Evolutionary conservation across 2,797 vertebrate species (phyloP).

Genomic region (Gambusia yucatana): DNA sequence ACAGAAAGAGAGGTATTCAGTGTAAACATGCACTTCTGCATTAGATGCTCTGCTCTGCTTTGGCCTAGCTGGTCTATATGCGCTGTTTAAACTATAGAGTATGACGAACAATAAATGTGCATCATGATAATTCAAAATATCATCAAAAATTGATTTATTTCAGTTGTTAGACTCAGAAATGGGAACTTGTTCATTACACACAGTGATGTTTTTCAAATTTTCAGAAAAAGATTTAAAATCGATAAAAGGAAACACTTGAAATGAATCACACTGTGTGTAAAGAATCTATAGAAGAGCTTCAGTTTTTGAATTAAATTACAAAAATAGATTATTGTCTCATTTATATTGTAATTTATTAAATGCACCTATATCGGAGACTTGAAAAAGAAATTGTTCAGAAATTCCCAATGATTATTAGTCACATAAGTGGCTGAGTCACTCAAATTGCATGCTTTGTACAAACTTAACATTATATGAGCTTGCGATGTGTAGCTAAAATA

Average conservation of each 20-base stretch:
- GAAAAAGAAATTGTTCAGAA: background rate
- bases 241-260: background rate
- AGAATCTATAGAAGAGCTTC: background rate
- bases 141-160: background rate
- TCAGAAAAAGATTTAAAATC: background rate
- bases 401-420: background rate
- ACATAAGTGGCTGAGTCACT: background rate
- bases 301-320: background rate
- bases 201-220: background rate
- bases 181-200: background rate
- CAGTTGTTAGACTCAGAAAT: background rate
- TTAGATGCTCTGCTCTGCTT: conserved; percentile 62
- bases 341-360: background rate
- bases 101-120: background rate
- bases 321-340: background rate
- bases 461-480: background rate
- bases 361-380: conserved; percentile 2
- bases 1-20: conserved; percentile 93
- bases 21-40: conserved; percentile 59
- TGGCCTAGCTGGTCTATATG: conserved; percentile 32
- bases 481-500: background rate
- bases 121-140: background rate
- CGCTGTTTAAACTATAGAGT: conserved; percentile 11
- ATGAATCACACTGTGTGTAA: background rate
- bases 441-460: background rate